Base-by-base conservation (phyloP, 2,797 vertebrate genomes). In the Psittacula echo region DNA sequence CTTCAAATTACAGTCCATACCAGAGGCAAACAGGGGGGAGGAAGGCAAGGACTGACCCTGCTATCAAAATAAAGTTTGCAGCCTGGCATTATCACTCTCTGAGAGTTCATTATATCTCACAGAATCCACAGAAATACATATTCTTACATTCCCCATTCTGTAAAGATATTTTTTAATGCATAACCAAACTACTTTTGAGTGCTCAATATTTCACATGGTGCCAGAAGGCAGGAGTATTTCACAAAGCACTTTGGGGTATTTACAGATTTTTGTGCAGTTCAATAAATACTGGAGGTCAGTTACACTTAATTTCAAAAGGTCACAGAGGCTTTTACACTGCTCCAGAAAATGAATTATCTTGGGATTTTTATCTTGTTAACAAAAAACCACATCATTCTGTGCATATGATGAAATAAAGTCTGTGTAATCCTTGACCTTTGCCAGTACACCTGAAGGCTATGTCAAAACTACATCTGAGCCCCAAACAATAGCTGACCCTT, bases 251-350 rank as follows among this genome's bases (percentile, higher is more conserved):
- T 7, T 51, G 24, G 65, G 51, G 24, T 48, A 86, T 75, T 81
- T 73, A 60, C 21, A 81, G 29, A 13, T 48, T 71, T 79, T 47
- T 4, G 2, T 41, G 21, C 48, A 72, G 65, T 67, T 88, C 77
- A 62, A 53, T 88, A 81, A 78, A 90, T 11, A 68, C 23, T 39
- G 13, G 21, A 84, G 34, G 47, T 91, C 53, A 80, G 32, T 73
- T 89, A 70, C 42, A 80, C 22, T 67, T 82, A 30, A 61, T 78
- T 95, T 93, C 58, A 74, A 94, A 96, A 88, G 64, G 42, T 62
- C 82, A 90, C 10, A 4, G 71, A 81, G 41, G 41, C 41, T 87
- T 74, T 51, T 39, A 75, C 24, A 23, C 27, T 53, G 7, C 65
- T 86, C 7, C n/a, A 80, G 75, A 45, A 82, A 81, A 85, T 37